phyloP scores from a whole-genome alignment of 2,113 vertebrate species.

The Fregata magnificens region DNA sequence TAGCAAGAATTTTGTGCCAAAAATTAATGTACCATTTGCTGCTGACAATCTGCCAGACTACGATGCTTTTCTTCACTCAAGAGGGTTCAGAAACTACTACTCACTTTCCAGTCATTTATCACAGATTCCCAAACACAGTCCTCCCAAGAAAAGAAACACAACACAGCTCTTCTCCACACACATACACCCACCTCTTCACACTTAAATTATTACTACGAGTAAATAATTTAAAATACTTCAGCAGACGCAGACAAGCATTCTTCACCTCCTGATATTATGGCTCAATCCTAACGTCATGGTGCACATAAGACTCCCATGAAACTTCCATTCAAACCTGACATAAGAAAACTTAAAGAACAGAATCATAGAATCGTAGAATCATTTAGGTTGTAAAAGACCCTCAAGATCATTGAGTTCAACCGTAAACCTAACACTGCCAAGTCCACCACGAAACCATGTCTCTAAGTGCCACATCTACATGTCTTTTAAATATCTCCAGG shows the following conservation, averaged over 20 bases:
- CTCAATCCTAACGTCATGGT: not conserved
- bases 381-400: not conserved
- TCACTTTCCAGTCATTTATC: slow-evolving; percentile 28
- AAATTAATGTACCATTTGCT: slow-evolving; percentile 49
- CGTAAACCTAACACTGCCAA: not conserved
- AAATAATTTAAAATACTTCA: not conserved
- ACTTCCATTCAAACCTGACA: not conserved
- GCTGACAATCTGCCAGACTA: slow-evolving; percentile 40
- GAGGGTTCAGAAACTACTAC: slow-evolving; percentile 50
- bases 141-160: not conserved
- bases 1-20: slow-evolving; percentile 15
- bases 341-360: not conserved
- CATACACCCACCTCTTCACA: not conserved
- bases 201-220: not conserved
- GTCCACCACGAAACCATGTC: not conserved
- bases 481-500: not conserved
- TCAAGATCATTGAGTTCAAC: not conserved
- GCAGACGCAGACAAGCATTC: fast-evolving
- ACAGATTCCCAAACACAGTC: not conserved
- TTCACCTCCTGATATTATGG: not conserved
- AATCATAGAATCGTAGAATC: not conserved
- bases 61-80: not conserved
- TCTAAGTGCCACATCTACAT: not conserved
- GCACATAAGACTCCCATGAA: not conserved
- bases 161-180: not conserved